A percentile compares a stretch with the other conserved stretches of the same genome.
Conservation (phyloP, 2,797 vertebrate genomes). For the Poecilia picta region DNA sequence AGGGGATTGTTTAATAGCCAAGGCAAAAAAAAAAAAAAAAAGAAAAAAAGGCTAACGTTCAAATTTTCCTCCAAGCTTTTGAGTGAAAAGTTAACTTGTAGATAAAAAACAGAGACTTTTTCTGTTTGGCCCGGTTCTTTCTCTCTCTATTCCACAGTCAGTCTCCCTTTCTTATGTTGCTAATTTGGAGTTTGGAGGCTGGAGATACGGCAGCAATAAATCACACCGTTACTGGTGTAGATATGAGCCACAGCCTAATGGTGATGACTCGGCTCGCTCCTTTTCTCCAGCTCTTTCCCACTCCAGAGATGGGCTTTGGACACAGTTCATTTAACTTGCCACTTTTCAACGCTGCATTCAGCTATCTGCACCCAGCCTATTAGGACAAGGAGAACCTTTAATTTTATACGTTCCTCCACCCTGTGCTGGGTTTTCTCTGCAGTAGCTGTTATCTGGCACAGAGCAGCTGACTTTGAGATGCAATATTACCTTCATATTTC, state of each 20-base stretch:
- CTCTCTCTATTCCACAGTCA: slow-evolving; percentile 44
- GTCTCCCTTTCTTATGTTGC: slow-evolving; percentile 68
- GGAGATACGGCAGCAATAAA: slow-evolving; percentile 75
- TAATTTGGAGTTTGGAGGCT: slow-evolving; percentile 73
- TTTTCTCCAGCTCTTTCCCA: slow-evolving; percentile 72
- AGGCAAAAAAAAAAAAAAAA: slow-evolving; percentile 5
- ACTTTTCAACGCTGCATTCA: slow-evolving; percentile 62
- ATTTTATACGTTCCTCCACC: slow-evolving; percentile 79
- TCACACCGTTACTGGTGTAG: slow-evolving; percentile 75
- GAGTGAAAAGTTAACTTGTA: slow-evolving; percentile 61
- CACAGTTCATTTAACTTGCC: slow-evolving; percentile 82
- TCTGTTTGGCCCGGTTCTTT: slow-evolving; percentile 5
- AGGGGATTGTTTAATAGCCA: slow-evolving; percentile 36
- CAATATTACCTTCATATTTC: slow-evolving; percentile 45
- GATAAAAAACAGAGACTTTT: slow-evolving; percentile 46
- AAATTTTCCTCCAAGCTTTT: slow-evolving; percentile 37
- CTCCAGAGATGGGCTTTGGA: slow-evolving; percentile 79
- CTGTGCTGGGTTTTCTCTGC: slow-evolving; percentile 63
- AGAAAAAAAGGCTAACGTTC: slow-evolving; percentile 44
- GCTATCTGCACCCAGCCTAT: slow-evolving; percentile 75
- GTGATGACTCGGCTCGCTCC: slow-evolving; percentile 76
- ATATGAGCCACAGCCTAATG: slow-evolving; percentile 77
- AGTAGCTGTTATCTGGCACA: slow-evolving; percentile 58
- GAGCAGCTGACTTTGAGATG: slow-evolving; percentile 40
- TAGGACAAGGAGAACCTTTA: slow-evolving; percentile 80